Evolutionary conservation across 2,888 invertebrate species (phyloP).

Genomic region (Malacosoma neustria): DNA sequence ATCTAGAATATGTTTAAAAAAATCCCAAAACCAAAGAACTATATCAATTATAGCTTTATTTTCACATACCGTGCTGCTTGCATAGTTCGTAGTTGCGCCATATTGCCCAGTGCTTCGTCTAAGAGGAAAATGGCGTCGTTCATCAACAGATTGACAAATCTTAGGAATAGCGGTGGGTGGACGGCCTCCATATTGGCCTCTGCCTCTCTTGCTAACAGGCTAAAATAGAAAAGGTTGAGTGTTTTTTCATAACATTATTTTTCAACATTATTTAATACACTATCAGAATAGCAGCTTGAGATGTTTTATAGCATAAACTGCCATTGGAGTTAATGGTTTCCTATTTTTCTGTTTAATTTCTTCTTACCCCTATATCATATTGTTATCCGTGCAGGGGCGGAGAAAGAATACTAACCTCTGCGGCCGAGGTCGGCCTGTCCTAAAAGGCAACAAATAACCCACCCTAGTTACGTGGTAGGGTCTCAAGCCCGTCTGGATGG

Average conservation of each 20-base stretch:
- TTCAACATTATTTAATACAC: too few species aligned
- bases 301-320: too few species aligned
- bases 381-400: background rate
- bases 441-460: background rate
- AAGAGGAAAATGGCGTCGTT: slow-evolving; percentile 97
- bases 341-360: too few species aligned
- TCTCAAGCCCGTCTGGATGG: background rate
- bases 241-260: too few species aligned
- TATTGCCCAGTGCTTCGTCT: slow-evolving; percentile 92
- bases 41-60: too few species aligned
- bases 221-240: too few species aligned
- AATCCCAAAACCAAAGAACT: too few species aligned
- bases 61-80: slow-evolving; percentile 82
- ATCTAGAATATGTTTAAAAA: too few species aligned
- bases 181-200: slow-evolving; percentile 92
- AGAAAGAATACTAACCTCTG: background rate
- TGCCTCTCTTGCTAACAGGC: slow-evolving; percentile 85
- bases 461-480: background rate
- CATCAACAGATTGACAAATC: slow-evolving; percentile 96
- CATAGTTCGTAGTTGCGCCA: slow-evolving; percentile 90
- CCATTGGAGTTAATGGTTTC: too few species aligned
- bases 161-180: slow-evolving; percentile 91
- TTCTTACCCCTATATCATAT: too few species aligned
- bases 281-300: too few species aligned
- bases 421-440: background rate